phyloP scores from a whole-genome alignment of 2,888 invertebrate species.

The Pachliopta kotzebuea region DNA sequence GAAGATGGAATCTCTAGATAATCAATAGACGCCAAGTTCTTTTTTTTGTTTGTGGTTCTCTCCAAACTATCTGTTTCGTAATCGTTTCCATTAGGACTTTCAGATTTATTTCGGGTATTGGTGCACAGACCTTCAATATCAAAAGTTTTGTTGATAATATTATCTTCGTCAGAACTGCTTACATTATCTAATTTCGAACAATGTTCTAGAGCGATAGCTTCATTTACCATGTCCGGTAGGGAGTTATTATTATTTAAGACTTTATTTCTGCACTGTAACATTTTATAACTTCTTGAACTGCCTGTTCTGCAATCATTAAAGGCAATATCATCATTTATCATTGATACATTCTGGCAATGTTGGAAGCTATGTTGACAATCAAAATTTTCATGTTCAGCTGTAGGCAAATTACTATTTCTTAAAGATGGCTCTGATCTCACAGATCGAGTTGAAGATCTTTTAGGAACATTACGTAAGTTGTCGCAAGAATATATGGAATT shows the following conservation, averaged over 20 bases:
- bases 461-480: conserved; percentile 45
- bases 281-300: conserved; percentile 46
- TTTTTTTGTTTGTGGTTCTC: conserved; percentile 77
- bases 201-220: conserved; percentile 81
- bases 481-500: conserved; percentile 51
- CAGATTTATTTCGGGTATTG: conserved; percentile 56
- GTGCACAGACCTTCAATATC: conserved; percentile 42
- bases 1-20: conserved; percentile 83
- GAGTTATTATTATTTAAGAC: conserved; percentile 56
- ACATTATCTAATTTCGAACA: conserved; percentile 63
- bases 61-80: conserved; percentile 89
- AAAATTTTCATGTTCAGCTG: conserved; percentile 58
- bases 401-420: conserved; percentile 65
- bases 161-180: conserved; percentile 70
- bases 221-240: conserved; percentile 84
- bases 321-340: conserved; percentile 57
- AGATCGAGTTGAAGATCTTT: conserved; percentile 58
- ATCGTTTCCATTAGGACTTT: conserved; percentile 77
- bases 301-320: conserved; percentile 48
- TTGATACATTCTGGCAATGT: conserved; percentile 55
- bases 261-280: conserved; percentile 45
- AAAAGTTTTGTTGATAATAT: conserved; percentile 51
- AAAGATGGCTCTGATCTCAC: conserved; percentile 69
- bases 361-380: conserved; percentile 46
- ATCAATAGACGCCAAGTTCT: conserved; percentile 81